Base-by-base conservation (phyloP, 92 coral and sea anemone species). In the Scolanthus callimorphus region DNA sequence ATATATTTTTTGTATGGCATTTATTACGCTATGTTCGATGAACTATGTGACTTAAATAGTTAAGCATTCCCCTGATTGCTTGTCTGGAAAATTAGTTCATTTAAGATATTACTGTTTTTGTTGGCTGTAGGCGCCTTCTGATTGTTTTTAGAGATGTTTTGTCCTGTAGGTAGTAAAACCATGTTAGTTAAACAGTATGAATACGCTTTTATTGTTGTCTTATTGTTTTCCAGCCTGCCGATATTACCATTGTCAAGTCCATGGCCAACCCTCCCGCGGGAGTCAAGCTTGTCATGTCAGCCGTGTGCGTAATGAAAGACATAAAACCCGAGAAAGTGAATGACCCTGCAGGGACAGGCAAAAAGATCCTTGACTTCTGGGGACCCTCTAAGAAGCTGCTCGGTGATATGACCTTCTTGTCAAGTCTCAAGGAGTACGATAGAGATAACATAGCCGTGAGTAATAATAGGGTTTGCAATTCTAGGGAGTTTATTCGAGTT, bases 191-290 rank as follows among this genome's bases (percentile, higher is more conserved):
- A n/a, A n/a, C n/a, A n/a, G n/a, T n/a, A 28, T 2, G 29, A 25
- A 20, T 23, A n/a, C 2, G 15, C 3, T 55, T 11, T 34, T 34
- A 15, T 34, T 28, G 4, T 29, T 0, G 2, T 57, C 34, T 13
- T 31, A 59, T 61, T 1, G n/a, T 1, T 39, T 44, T 54, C 49
- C 77, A 92, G 99, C 99, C 99, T 47, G 88, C 99, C 31, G 99
- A 94, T 44, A 94, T 94, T 75, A 94, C 99, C 1, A 88, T 94
- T 26, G 99, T 94, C 11, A 94, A 94, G 83, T 81, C 96, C 48
- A 88, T 94, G 99, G 57, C 68, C 27, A 94, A 88, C 62, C 99
- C 99, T 26, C 99, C 99, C 8, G 96, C 96, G n/a, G 99, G 96
- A 13, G 94, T 94, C 24, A 94, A 94, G 65, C 99, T 94, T 12